Conservation (phyloP, 2,888 invertebrate genomes). For the Heliconius erato region DNA sequence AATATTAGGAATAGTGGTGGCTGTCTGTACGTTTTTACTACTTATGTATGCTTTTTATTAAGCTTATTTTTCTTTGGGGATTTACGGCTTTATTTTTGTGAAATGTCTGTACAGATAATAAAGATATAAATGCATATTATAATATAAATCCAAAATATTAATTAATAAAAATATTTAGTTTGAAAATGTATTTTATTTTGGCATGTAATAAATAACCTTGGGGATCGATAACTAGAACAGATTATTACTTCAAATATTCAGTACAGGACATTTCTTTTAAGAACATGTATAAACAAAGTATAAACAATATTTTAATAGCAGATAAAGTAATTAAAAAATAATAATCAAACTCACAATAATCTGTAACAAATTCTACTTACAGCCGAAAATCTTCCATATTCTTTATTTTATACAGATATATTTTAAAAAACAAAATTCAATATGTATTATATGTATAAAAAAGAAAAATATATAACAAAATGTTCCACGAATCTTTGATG, state of each 20-base stretch:
- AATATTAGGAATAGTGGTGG: conserved; percentile 95
- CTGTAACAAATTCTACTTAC: not conserved
- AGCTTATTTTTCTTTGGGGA: conserved; percentile 40
- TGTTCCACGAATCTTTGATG: too few relatives aligned
- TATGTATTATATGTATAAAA: too few relatives aligned
- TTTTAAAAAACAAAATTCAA: too few relatives aligned
- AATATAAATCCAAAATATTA: too few relatives aligned
- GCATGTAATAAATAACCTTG: too few relatives aligned
- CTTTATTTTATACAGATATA: too few relatives aligned
- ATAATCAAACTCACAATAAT: too few relatives aligned
- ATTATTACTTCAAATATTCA: too few relatives aligned
- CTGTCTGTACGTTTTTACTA: conserved; percentile 95
- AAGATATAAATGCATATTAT: not conserved
- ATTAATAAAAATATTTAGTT: not conserved
- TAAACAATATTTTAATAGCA: too few relatives aligned
- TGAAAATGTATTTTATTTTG: not conserved
- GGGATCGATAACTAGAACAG: too few relatives aligned
- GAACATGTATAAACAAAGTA: not conserved
- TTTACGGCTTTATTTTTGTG: not conserved
- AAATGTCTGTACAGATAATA: not conserved
- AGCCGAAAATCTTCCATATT: not conserved
- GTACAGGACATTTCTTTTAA: not conserved
- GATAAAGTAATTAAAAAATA: too few relatives aligned
- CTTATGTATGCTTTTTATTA: conserved; percentile 92
- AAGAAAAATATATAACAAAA: too few relatives aligned